Base-by-base conservation (phyloP, 2,113 vertebrate species). In the Eolophus roseicapilla region DNA sequence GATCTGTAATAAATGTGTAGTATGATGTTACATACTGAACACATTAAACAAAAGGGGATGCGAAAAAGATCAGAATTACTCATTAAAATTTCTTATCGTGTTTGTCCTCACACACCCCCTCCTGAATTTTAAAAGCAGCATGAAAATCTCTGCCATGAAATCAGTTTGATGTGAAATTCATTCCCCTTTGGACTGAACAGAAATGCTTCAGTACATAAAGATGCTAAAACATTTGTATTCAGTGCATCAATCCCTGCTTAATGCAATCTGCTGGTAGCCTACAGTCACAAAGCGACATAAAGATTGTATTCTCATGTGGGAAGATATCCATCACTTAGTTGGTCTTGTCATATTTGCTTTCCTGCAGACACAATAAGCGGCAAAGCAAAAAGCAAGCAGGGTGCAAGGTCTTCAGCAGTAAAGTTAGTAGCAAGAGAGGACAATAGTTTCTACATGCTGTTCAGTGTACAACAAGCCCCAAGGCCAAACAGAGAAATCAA, bases 181-280 rank as follows among this genome's bases (percentile, higher is more conserved):
- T 16, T 50, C 65, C 44, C 28, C 33, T 95, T 73, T n/a, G 29
- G 76, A 77, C 44, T 57, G 33, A 55, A 53, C 53, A 96, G 82
- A 82, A 89, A 78, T 27, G 46, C 49, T 91, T 52, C 89, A 85
- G 57, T 18, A 62, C 1, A 2, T 50, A 46, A 19, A 23, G 46
- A 90, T 78, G 55, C 52, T 94, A 67, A 83, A 76, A 16, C n/a
- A 93, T 96, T 95, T 95, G 82, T 94, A 96, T 95, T 69, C 49
- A 85, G 39, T 3, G 41, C 86, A 94, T n/a, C 79, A 63, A 2
- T 53, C 82, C 82, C 67, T 92, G 49, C 81, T 96, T 82, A 93
- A 90, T 71, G 83, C 82, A 95, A 95, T 96, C 92, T 82, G 90
- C 57, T 90, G 91, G 82, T 96, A 86, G 85, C 88, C 75, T 93